A percentile compares a stretch with the other conserved stretches of the same genome.
phyloP scores from a whole-genome alignment of 2,113 vertebrate species.

The Lasiurus cinereus region DNA sequence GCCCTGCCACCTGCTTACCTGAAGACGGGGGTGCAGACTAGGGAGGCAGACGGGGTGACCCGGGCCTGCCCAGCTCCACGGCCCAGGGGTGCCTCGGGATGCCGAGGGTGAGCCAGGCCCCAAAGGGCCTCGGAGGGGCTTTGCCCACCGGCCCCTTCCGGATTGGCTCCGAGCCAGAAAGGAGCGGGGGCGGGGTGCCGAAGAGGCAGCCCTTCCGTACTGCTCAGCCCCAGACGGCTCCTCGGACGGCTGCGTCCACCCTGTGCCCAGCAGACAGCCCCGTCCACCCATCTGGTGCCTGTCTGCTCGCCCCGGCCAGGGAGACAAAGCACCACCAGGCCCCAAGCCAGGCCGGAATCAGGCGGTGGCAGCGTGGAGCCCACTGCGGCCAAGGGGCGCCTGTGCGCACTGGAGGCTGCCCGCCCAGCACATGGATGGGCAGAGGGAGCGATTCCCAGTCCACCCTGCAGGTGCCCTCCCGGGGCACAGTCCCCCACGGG shows the following conservation, averaged over 20 bases:
- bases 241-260: not conserved
- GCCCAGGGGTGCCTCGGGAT: constrained; percentile 31
- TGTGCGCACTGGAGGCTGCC: fast-evolving
- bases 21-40: not conserved
- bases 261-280: not conserved
- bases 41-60: constrained; percentile 29
- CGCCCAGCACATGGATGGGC: not conserved
- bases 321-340: not conserved
- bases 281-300: not conserved
- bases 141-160: constrained; percentile 12
- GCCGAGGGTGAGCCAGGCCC: constrained; percentile 29
- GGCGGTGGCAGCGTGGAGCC: not conserved
- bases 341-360: not conserved
- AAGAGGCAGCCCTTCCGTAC: not conserved
- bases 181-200: constrained; percentile 15
- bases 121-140: not conserved
- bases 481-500: not conserved
- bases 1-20: constrained; percentile 75
- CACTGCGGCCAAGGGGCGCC: not conserved
- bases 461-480: not conserved
- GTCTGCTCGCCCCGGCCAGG: not conserved
- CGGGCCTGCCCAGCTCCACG: not conserved
- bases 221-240: not conserved
- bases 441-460: not conserved
- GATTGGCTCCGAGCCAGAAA: constrained; percentile 18